Conservation (phyloP, 2,888 invertebrate genomes). For the Cactoblastis cactorum region DNA sequence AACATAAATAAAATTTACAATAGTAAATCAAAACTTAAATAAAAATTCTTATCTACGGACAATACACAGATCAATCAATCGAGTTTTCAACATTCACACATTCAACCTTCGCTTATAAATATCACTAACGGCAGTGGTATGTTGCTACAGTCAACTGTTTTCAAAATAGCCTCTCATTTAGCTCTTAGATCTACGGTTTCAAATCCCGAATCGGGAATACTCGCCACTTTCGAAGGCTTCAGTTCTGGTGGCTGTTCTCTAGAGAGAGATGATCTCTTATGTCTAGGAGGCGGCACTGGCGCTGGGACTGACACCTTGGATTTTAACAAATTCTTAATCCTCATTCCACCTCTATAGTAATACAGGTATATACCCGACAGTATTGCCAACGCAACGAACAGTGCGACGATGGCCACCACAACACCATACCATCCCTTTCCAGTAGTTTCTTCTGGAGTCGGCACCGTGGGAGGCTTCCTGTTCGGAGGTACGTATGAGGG, state of each 20-base stretch:
- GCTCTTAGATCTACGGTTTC: conserved; percentile 70
- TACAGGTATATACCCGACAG: conserved; percentile 86
- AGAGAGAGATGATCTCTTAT: conserved; percentile 60
- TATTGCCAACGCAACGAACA: conserved; percentile 82
- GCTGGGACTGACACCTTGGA: conserved; percentile 55
- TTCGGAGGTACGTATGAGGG: conserved; percentile 64
- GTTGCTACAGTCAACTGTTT: conserved; percentile 19
- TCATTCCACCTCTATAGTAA: conserved; percentile 86
- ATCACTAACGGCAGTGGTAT: conserved; percentile 39
- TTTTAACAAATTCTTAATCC: conserved; percentile 82
- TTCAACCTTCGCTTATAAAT: conserved; percentile 24
- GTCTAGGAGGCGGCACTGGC: conserved; percentile 68
- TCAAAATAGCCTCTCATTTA: conserved; percentile 41
- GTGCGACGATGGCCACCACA: conserved; percentile 81
- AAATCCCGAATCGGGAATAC: conserved; percentile 65
- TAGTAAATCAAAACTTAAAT: conserved; percentile 30
- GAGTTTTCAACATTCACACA: conserved; percentile 27
- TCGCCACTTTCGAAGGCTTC: conserved; percentile 51
- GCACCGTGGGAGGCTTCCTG: conserved; percentile 62
- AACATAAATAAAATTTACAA: conserved; percentile 66
- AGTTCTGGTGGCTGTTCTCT: conserved; percentile 61
- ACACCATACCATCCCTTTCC: conserved; percentile 76
- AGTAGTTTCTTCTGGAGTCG: conserved; percentile 63
- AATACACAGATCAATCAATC: conserved; percentile 22
- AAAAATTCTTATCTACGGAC: conserved; percentile 27